phyloP scores from a whole-genome alignment of 2,113 vertebrate genomes.

The Litocranius walleri region DNA sequence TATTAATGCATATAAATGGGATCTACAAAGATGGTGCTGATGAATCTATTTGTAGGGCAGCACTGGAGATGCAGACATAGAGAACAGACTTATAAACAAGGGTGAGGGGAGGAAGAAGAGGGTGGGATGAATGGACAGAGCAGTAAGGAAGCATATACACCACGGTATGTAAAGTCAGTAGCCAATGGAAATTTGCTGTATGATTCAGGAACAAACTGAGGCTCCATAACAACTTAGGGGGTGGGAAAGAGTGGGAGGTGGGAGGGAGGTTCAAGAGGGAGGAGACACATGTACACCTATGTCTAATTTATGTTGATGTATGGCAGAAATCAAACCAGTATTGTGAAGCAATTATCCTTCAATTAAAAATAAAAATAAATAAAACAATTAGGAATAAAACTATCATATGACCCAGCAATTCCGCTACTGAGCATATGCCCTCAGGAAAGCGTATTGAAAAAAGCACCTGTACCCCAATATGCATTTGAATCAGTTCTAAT shows the following conservation, averaged over 20 bases:
- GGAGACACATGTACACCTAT: background rate
- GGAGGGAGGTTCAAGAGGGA: background rate
- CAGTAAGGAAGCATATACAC: accelerated
- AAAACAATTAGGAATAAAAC: background rate
- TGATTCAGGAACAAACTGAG: background rate
- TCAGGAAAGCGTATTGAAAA: background rate
- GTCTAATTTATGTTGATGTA: background rate
- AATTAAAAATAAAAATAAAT: background rate
- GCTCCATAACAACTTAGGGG: background rate
- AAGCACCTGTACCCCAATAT: background rate
- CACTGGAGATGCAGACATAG: background rate
- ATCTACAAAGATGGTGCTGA: background rate
- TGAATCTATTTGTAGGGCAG: background rate
- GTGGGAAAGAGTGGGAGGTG: background rate
- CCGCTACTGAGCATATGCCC: background rate
- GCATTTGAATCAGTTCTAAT: background rate
- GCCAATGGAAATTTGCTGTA: background rate
- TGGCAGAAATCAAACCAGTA: background rate
- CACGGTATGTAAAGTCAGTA: accelerated
- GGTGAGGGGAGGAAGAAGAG: background rate
- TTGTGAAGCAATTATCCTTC: background rate
- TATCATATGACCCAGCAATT: background rate
- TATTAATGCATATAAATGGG: background rate
- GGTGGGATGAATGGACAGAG: background rate
- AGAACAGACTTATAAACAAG: background rate